Conservation (phyloP, 2,888 invertebrate genomes). For the Tethea ocularis region DNA sequence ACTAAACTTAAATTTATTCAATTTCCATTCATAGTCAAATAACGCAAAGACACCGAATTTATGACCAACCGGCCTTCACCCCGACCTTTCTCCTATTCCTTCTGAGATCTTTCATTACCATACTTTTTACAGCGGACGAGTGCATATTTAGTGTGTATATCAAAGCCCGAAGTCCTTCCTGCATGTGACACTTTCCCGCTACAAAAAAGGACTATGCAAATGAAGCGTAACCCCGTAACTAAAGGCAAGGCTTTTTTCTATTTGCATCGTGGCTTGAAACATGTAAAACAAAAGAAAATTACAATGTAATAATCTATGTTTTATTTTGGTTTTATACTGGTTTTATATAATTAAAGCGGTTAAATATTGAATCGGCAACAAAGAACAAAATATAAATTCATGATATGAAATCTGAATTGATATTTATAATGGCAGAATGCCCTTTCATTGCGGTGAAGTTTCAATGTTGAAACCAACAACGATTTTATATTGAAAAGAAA, state of each 20-base stretch:
- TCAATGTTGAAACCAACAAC: too few species aligned
- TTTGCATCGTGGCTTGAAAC: neutral
- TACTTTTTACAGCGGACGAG: neutral
- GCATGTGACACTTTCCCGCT: constrained; percentile 5
- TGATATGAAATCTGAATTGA: too few species aligned
- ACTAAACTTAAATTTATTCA: too few species aligned
- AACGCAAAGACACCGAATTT: neutral
- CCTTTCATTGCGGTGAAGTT: too few species aligned
- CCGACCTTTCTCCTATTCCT: neutral
- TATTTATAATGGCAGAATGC: too few species aligned
- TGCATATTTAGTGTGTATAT: neutral
- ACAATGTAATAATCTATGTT: too few species aligned
- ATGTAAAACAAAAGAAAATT: too few species aligned
- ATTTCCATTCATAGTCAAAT: neutral
- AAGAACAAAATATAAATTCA: too few species aligned
- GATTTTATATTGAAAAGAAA: too few species aligned
- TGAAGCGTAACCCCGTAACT: neutral
- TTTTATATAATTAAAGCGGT: too few species aligned
- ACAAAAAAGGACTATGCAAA: constrained; percentile 10
- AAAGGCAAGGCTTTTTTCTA: neutral
- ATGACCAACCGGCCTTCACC: neutral
- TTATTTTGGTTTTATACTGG: too few species aligned
- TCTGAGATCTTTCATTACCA: constrained; percentile 3
- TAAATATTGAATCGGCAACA: too few species aligned
- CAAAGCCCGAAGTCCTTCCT: neutral